phyloP scores from a whole-genome alignment of 2,888 invertebrate genomes.

The Rhagium mordax region DNA sequence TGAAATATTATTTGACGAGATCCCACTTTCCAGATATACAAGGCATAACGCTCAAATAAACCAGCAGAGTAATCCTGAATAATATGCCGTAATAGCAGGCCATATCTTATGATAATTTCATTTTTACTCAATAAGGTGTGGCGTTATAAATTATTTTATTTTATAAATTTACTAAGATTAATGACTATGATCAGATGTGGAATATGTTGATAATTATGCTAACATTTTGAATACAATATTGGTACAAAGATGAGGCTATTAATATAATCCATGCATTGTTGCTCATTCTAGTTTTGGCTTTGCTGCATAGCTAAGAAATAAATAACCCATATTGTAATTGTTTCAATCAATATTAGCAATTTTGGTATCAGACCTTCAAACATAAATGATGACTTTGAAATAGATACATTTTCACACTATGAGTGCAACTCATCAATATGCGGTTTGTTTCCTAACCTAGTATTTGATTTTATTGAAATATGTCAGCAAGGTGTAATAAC shows the following conservation, averaged over 20 bases:
- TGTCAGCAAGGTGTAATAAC: no score
- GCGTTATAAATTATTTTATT: slow-evolving; percentile 25
- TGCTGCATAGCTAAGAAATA: no score
- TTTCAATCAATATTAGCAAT: no score
- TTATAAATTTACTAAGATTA: slow-evolving; percentile 13
- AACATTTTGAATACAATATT: slow-evolving; percentile 7
- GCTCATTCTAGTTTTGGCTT: no score
- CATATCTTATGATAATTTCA: slow-evolving; percentile 37
- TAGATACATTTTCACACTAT: no score
- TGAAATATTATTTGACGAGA: slow-evolving; percentile 55
- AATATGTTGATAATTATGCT: neutral
- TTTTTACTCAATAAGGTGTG: slow-evolving; percentile 29
- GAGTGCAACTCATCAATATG: no score
- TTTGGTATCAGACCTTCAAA: no score
- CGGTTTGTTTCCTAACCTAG: no score
- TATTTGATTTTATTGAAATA: no score
- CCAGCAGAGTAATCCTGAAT: slow-evolving; percentile 49
- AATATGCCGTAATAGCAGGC: slow-evolving; percentile 31
- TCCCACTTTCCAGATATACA: slow-evolving; percentile 51
- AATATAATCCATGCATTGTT: neutral
- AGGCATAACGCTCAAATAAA: slow-evolving; percentile 34
- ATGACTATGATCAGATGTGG: slow-evolving; percentile 4
- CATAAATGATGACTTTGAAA: no score
- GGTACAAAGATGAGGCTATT: neutral
- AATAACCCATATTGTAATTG: no score